These are phyloP conservation scores for Oreocharis arfaki DNA, from an alignment of 2,113 vertebrate species.

Conservation along the genomic window DNA sequence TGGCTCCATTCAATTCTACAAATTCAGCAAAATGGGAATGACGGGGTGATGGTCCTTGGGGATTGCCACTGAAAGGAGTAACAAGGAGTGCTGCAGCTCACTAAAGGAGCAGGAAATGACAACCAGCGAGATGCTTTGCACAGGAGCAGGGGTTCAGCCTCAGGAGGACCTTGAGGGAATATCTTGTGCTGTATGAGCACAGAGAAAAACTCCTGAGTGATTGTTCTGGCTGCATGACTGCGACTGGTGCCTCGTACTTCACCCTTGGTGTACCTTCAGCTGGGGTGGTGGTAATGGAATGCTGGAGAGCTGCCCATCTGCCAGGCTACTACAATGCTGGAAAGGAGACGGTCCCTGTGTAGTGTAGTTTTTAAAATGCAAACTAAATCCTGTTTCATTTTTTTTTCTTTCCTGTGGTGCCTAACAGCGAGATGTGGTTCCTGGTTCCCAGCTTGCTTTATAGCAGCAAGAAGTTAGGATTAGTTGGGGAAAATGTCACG, in stretches of 20 bases:
- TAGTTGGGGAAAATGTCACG: not conserved
- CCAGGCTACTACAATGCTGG: rapidly evolving
- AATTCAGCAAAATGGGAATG: not conserved
- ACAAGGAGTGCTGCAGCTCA: not conserved
- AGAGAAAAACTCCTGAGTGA: rapidly evolving
- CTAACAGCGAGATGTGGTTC: rapidly evolving
- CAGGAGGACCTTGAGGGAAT: not conserved
- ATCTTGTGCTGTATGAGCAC: rapidly evolving
- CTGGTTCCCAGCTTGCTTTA: not conserved
- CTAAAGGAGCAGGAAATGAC: not conserved
- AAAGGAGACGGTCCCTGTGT: not conserved
- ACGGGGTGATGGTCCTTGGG: not conserved
- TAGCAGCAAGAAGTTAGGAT: not conserved
- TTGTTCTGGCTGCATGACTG: not conserved
- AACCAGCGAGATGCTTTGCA: not conserved
- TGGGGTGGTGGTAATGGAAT: not conserved
- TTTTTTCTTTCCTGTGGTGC: not conserved
- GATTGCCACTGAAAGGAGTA: not conserved
- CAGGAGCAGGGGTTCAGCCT: rapidly evolving
- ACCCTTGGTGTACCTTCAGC: not conserved
- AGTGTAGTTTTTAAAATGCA: not conserved
- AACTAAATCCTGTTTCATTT: not conserved
- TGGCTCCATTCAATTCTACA: not conserved
- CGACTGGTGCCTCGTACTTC: rapidly evolving
- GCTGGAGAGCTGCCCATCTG: not conserved